Evolutionary conservation across 2,888 invertebrate genomes (phyloP).

Genomic region (Diplolepis rosae): DNA sequence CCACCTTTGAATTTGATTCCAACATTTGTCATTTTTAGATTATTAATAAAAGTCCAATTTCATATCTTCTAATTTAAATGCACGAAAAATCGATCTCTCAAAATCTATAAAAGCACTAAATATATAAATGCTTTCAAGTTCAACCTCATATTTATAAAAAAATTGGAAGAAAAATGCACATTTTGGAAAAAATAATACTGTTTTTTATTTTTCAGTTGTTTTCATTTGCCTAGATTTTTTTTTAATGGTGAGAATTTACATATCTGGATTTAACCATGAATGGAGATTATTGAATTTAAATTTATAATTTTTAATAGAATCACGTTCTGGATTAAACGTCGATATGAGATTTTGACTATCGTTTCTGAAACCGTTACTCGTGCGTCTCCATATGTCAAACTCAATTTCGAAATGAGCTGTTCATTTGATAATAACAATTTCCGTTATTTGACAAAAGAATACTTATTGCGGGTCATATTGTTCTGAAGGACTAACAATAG

Average conservation of each 20-base stretch:
- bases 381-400: not conserved
- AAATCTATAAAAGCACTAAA: too few relatives aligned
- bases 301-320: not conserved
- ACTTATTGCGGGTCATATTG: not conserved
- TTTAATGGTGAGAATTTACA: too few relatives aligned
- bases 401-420: slow-evolving; percentile 8
- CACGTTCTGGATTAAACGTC: not conserved
- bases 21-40: too few relatives aligned
- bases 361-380: not conserved
- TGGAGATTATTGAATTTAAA: not conserved
- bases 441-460: slow-evolving; percentile 24
- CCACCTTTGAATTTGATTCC: not conserved
- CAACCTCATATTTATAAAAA: too few relatives aligned
- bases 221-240: too few relatives aligned
- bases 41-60: too few relatives aligned
- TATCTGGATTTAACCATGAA: not conserved
- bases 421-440: slow-evolving; percentile 27
- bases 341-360: not conserved
- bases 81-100: too few relatives aligned
- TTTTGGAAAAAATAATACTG: too few relatives aligned
- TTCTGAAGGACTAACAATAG: slow-evolving; percentile 7
- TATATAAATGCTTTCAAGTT: too few relatives aligned
- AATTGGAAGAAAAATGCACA: too few relatives aligned
- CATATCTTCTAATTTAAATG: too few relatives aligned
- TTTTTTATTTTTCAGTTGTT: too few relatives aligned